Evolutionary conservation across 1,140 invertebrate species (phyloP), one percentile per base, ranked within the genome.

Genomic region (Hyposmocoma kahamanoa): DNA sequence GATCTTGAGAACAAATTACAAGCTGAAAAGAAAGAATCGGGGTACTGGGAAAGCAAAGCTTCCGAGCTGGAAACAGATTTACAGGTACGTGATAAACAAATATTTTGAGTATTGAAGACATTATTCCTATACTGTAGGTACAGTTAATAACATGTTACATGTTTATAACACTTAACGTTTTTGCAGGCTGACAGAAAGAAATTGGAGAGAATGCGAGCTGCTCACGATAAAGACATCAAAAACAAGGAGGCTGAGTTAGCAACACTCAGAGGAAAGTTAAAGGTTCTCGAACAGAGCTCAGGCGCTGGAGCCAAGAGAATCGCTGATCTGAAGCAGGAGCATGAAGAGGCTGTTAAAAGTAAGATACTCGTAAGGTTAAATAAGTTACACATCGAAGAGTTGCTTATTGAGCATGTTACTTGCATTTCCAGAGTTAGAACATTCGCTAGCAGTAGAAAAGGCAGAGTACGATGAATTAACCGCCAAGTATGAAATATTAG

Each of bases 381-480:
- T 30, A 10, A 26, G 11, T 11, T 26, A 26, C 5, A 26, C 11
- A 26, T 5, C 5, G 5, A 11, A 26, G 24, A 26, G 24, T 26
- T 5, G 24, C 24, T n/a, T 13, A 8, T 13, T 30, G 10, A n/a
- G 10, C 13, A 2, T 30, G 28, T 30, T 3, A 30, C 13, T 6
- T 49, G 38, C 51, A 50, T 55, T 63, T 87, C 38, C 69, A 93
- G 92, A 90, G 71, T 70, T 94, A 55, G 91, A 94, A 77, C 84
- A 88, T 56, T 88, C 90, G 28, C 58, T 95, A 22, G 87, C 87
- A 24, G 86, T 86, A 17, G 91, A 92, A 66, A 90, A 90, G 47
- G 89, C 92, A 50, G 91, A 94, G 56, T 93, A 93, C 72, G 91
- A 94, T 52, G 94, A 95, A 57, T 82, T 96, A 5, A 95, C 92